phyloP scores from a whole-genome alignment of 2,113 vertebrate species.

The Cyanoramphus novaezelandiae region DNA sequence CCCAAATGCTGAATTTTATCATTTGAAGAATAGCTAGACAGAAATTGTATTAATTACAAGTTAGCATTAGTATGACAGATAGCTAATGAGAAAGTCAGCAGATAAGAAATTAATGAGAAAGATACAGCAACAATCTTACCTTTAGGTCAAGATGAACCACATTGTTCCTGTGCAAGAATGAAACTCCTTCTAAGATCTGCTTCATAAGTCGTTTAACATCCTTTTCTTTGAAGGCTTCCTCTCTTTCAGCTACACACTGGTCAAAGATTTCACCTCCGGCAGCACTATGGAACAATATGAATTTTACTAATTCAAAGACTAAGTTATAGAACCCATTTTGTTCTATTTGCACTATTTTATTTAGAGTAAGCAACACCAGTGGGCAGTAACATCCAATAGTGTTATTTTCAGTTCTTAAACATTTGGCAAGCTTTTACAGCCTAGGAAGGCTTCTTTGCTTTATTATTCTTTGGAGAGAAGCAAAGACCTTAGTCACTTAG shows the following conservation, averaged over 20 bases:
- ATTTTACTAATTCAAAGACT: background rate
- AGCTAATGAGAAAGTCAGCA: background rate
- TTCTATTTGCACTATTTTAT: background rate
- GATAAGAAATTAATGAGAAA: background rate
- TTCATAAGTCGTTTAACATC: conserved; percentile 89
- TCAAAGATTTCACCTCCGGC: conserved; percentile 96
- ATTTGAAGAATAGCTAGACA: background rate
- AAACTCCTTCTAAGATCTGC: conserved; percentile 90
- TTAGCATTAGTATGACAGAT: background rate
- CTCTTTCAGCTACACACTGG: conserved; percentile 91
- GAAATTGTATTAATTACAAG: background rate
- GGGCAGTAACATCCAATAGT: background rate
- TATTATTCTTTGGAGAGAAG: background rate
- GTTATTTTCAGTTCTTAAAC: background rate
- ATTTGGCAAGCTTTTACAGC: background rate
- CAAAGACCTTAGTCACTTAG: background rate
- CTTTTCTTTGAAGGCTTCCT: conserved; percentile 92
- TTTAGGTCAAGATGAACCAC: conserved; percentile 95
- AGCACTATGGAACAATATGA: conserved; percentile 75
- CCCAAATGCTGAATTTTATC: background rate
- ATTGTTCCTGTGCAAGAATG: conserved; percentile 86
- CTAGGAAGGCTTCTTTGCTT: background rate
- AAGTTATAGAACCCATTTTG: background rate
- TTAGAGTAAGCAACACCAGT: background rate
- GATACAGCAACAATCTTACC: conserved; percentile 67